phyloP scores from a whole-genome alignment of 2,888 invertebrate genomes.

The Orthonevra nobilis region DNA sequence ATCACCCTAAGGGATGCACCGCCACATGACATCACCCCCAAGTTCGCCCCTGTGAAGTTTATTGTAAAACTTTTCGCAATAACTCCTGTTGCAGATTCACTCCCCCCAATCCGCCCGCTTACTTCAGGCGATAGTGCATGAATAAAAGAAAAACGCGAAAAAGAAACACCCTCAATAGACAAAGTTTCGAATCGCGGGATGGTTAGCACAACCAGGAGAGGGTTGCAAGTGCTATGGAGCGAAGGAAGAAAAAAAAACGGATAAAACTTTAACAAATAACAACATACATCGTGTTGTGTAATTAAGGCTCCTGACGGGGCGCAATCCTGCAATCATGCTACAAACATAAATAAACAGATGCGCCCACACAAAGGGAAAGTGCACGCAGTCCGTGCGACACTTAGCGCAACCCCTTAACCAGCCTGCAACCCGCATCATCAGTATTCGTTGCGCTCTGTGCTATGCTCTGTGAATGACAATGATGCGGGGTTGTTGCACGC shows the following conservation, averaged over 20 bases:
- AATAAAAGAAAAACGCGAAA: neutral
- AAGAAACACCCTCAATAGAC: constrained; percentile 3
- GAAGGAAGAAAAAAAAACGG: neutral
- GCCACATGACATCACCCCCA: neutral
- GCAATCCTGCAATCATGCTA: constrained; percentile 53
- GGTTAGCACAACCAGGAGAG: too few relatives aligned
- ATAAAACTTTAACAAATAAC: constrained; percentile 43
- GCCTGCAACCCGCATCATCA: too few relatives aligned
- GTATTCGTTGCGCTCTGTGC: too few relatives aligned
- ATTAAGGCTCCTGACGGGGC: constrained; percentile 54
- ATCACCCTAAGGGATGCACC: constrained; percentile 26
- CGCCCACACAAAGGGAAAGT: constrained; percentile 33
- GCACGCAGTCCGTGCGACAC: constrained; percentile 59
- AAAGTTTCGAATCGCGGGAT: neutral
- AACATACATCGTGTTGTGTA: constrained; percentile 53
- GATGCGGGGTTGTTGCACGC: constrained; percentile 67
- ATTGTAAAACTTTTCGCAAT: constrained; percentile 52
- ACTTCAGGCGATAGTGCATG: neutral
- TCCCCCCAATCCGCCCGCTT: neutral
- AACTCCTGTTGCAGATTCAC: constrained; percentile 40
- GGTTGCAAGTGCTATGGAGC: neutral
- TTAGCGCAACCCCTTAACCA: neutral
- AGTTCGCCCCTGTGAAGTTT: constrained; percentile 14
- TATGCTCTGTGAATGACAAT: constrained; percentile 32
- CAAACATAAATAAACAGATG: constrained; percentile 26